Conservation (phyloP, 2,113 vertebrate genomes). For the Monarcha castaneiventris region DNA sequence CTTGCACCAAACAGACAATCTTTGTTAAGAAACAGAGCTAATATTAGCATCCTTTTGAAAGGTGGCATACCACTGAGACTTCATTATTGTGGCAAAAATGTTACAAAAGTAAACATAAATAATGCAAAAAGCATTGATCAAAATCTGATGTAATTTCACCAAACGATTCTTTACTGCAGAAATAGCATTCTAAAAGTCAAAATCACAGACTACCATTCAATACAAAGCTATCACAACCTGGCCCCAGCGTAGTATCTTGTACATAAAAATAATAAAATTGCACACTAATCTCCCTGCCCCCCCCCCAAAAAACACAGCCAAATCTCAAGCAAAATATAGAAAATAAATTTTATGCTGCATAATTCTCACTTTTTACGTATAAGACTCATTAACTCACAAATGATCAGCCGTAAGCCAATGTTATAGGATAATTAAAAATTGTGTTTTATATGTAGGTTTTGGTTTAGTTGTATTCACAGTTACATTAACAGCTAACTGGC, state of each 20-base stretch:
- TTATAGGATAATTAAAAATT: neutral
- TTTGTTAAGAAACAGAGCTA: neutral
- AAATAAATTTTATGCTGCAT: neutral
- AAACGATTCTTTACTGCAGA: neutral
- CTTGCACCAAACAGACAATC: neutral
- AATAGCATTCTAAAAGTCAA: neutral
- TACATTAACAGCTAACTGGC: neutral
- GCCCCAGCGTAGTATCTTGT: neutral
- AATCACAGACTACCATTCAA: neutral
- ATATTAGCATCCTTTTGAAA: neutral
- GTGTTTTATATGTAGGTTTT: neutral
- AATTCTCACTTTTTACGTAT: neutral
- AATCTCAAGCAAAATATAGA: neutral
- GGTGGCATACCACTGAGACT: neutral
- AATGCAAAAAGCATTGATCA: neutral
- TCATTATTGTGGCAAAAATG: neutral
- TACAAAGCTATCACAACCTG: neutral
- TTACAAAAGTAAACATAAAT: neutral
- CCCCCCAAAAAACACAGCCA: accelerated
- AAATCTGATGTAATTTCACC: neutral
- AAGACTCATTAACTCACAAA: neutral
- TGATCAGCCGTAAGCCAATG: neutral
- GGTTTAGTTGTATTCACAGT: neutral
- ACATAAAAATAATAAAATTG: neutral
- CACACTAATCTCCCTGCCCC: accelerated